Evolutionary conservation across 2,113 vertebrate species (phyloP), one percentile per base, ranked within the genome.

Genomic region (Lampris incognitus): DNA sequence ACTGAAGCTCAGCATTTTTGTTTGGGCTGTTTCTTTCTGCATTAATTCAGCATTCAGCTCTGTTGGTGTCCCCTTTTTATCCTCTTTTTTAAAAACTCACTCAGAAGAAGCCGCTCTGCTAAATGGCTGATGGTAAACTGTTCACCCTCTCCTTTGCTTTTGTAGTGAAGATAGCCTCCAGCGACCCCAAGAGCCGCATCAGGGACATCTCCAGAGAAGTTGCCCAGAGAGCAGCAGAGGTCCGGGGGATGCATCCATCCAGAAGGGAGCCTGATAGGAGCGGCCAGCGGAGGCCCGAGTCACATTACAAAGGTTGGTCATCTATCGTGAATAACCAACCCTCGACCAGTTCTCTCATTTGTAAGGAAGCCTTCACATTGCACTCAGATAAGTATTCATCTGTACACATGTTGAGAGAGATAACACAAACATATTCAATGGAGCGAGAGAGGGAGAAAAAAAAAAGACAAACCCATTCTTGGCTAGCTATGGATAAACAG

Each of bases 151-250:
- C 24, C 58, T 91, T 65, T 24, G 24, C 24, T 66, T 86, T 88
- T 87, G 37, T 77, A 98, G 97, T 92, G 71, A 97, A 96, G 89
- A 79, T 94, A 10, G 82, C 69, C 66, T 84, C 89, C 66, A 85
- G 8, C 0, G 96, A 97, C 64, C 94, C 94, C 10, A 96, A 92
- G 72, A 95, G 93, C 76, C 95, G 91, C 60, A 68, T 96, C 0
- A 94, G 91, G 86, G 96, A 98, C 3, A 85, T 98, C 79, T 97
- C 96, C 73, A 94, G 93, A 85, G 97, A 98, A 83, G 96, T 94
- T 66, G 96, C 96, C 69, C 94, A 97, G 74, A 95, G 90, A 89
- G 96, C 94, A 38, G 90, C 87, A 60, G 95, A 96, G 66, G 86
- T 94, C 83, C 96, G 91, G 78, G 95, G 91, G 84, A 93, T 70